phyloP scores from a whole-genome alignment of 2,888 invertebrate genomes.

The Chloroclystis v-ata region DNA sequence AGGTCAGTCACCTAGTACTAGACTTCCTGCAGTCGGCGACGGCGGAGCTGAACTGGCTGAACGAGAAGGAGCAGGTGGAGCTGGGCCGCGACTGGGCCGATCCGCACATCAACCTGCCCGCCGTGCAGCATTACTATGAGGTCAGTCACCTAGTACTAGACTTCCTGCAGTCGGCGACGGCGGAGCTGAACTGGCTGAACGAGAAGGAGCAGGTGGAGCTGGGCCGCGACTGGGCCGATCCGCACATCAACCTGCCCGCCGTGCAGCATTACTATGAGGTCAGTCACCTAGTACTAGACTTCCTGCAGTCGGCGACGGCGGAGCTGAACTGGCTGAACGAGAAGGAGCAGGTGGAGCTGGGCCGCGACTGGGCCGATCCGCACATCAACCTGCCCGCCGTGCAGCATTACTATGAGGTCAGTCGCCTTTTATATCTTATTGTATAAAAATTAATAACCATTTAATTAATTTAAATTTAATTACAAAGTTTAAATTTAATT shows the following conservation, averaged over 20 bases:
- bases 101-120: conserved; percentile 92
- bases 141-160: no score
- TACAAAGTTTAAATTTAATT: no score
- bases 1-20: no score
- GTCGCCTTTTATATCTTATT: no score
- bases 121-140: conserved; percentile 95
- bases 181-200: conserved; percentile 97
- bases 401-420: conserved; percentile 83
- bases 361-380: conserved; percentile 97
- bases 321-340: conserved; percentile 98
- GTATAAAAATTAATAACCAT: no score
- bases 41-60: conserved; percentile 97
- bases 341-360: conserved; percentile 96
- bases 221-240: conserved; percentile 97
- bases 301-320: conserved; percentile 94
- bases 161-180: conserved; percentile 95
- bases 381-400: conserved; percentile 94
- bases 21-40: conserved; percentile 96
- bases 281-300: no score
- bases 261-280: conserved; percentile 96
- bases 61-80: conserved; percentile 97
- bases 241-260: conserved; percentile 92
- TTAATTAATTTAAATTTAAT: no score
- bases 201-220: conserved; percentile 98
- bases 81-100: conserved; percentile 98